A percentile compares a stretch with the other conserved stretches of the same genome.
Evolutionary conservation across 2,888 invertebrate genomes (phyloP).

Genomic region (Scelioninae gen. 1): DNA sequence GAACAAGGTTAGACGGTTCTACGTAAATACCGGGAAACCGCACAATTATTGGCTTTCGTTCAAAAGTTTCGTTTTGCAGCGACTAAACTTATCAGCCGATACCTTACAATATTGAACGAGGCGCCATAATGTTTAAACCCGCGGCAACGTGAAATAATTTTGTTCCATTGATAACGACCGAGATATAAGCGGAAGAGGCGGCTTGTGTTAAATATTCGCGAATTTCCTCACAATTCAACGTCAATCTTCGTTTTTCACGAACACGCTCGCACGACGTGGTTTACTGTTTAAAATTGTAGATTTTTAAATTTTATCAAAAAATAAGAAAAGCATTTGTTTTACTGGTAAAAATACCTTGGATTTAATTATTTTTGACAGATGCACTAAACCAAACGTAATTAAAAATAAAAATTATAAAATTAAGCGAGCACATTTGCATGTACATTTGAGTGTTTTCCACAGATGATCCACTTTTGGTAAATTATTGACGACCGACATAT

Average conservation of each 20-base stretch:
- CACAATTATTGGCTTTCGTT: constrained; percentile 78
- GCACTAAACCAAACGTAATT: background rate
- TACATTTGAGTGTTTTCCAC: constrained; percentile 20
- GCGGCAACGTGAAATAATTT: constrained; percentile 71
- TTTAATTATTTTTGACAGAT: background rate
- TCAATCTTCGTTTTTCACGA: constrained; percentile 17
- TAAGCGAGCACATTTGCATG: background rate
- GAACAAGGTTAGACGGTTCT: constrained; percentile 46
- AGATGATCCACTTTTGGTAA: background rate
- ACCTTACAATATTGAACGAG: constrained; percentile 67
- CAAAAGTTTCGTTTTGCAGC: constrained; percentile 63
- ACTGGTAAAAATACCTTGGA: background rate
- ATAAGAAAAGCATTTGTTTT: background rate
- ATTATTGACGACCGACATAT: constrained; percentile 16
- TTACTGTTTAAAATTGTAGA: background rate
- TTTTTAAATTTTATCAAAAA: background rate
- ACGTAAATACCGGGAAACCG: constrained; percentile 67
- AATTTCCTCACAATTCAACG: constrained; percentile 30
- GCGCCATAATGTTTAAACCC: constrained; percentile 67
- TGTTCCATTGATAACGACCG: constrained; percentile 54
- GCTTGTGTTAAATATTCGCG: constrained; percentile 24
- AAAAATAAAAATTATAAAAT: background rate
- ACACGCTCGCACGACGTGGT: background rate
- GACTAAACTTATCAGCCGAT: constrained; percentile 75
- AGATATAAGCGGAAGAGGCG: constrained; percentile 24